Evolutionary conservation across 2,797 vertebrate species (phyloP).

Genomic region (Pipistrellus nathusii): DNA sequence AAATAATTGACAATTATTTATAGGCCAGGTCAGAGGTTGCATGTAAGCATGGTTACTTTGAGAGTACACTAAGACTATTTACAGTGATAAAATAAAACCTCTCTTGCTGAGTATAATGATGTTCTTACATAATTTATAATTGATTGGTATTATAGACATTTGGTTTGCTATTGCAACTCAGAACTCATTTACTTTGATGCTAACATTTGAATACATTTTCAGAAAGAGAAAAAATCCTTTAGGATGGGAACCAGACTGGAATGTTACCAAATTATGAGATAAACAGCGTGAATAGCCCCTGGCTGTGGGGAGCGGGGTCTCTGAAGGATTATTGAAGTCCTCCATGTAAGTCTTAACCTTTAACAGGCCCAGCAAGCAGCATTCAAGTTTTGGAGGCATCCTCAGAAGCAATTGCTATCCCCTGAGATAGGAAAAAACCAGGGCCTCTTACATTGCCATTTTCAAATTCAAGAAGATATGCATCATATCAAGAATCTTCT

Average conservation of each 20-base stretch:
- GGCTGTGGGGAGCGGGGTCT: fast-evolving
- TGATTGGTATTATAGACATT: not conserved
- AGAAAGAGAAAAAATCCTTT: not conserved
- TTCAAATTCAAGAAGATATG: not conserved
- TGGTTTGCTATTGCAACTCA: not conserved
- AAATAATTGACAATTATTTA: not conserved
- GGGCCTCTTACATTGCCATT: not conserved
- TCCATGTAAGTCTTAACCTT: not conserved
- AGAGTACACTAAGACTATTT: not conserved
- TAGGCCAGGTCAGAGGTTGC: not conserved
- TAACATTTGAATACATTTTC: not conserved
- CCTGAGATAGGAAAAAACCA: not conserved
- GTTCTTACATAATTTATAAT: conserved; percentile 2
- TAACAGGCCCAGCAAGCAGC: not conserved
- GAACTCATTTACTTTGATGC: not conserved
- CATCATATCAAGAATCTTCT: too few relatives aligned
- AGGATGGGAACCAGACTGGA: not conserved
- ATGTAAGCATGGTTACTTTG: not conserved
- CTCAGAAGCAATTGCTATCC: not conserved
- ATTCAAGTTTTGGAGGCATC: not conserved
- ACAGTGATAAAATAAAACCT: not conserved
- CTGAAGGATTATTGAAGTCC: not conserved
- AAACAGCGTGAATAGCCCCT: not conserved
- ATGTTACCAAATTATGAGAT: not conserved
- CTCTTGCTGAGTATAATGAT: not conserved